phyloP scores from a whole-genome alignment of 2,113 vertebrate species.

The Sceloporus undulatus region DNA sequence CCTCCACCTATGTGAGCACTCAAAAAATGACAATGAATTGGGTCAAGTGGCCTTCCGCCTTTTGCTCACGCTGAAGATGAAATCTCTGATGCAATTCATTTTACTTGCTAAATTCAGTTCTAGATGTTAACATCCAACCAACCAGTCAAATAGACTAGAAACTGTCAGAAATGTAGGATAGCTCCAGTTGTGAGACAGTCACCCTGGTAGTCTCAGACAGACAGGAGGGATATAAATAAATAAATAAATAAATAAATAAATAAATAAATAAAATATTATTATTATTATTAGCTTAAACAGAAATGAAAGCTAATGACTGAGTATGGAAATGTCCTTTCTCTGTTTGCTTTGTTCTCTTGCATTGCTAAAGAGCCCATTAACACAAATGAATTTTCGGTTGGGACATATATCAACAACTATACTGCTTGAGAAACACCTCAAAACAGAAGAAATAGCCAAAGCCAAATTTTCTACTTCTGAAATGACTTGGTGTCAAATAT shows the following conservation, averaged over 20 bases:
- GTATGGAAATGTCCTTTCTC: background rate
- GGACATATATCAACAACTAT: background rate
- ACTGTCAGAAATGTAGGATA: background rate
- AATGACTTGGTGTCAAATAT: background rate
- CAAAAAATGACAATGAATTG: background rate
- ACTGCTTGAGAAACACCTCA: background rate
- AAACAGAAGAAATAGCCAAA: background rate
- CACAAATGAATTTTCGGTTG: background rate
- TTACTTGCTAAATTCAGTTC: background rate
- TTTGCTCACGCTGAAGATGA: background rate
- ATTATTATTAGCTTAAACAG: too few relatives aligned
- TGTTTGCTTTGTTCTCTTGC: background rate
- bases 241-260: too few relatives aligned
- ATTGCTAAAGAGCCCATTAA: background rate
- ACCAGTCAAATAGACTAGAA: too few relatives aligned
- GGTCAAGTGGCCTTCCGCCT: background rate
- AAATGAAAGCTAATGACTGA: background rate
- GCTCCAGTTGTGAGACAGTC: too few relatives aligned
- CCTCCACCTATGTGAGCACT: background rate
- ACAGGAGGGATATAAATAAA: too few relatives aligned
- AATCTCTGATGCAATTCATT: background rate
- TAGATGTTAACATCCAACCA: background rate
- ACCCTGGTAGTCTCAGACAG: too few relatives aligned
- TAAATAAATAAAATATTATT: too few relatives aligned
- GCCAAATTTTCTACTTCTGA: background rate